Evolutionary conservation across 2,113 vertebrate genomes (phyloP).

Genomic region (Pardalotus punctatus): DNA sequence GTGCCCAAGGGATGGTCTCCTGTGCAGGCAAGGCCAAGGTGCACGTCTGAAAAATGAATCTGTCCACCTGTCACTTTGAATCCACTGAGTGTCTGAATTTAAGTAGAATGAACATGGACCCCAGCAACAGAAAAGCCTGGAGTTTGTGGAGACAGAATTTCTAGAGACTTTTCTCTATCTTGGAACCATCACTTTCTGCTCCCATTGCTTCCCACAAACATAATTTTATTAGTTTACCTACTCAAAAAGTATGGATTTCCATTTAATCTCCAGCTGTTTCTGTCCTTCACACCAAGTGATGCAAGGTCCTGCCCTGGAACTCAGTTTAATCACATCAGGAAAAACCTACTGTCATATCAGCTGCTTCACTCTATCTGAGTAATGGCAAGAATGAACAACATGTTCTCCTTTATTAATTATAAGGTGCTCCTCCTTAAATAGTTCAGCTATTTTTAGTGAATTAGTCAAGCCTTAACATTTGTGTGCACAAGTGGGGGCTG

Average conservation of each 20-base stretch:
- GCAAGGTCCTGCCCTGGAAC: not conserved
- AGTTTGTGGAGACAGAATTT: not conserved
- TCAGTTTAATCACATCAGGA: not conserved
- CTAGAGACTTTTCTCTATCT: not conserved
- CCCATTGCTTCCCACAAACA: not conserved
- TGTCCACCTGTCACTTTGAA: not conserved
- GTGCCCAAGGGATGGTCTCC: not conserved
- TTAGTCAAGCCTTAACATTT: not conserved
- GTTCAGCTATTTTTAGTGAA: conserved; percentile 2
- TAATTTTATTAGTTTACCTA: not conserved
- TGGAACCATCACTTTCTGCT: not conserved
- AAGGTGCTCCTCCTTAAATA: not conserved
- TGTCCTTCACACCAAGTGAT: not conserved
- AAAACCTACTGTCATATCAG: not conserved
- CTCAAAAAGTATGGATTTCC: not conserved
- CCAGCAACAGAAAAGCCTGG: not conserved
- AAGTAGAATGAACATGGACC: not conserved
- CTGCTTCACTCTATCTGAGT: not conserved
- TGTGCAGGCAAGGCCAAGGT: not conserved
- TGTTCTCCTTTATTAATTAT: not conserved
- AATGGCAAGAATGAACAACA: not conserved
- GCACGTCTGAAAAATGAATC: not conserved
- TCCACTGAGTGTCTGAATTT: not conserved
- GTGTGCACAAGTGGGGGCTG: not conserved
- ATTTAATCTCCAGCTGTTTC: not conserved